Percentiles rank a stretch among this genome's conserved stretches.
phyloP scores from a whole-genome alignment of 2,113 vertebrate species.

The Macaca nemestrina region DNA sequence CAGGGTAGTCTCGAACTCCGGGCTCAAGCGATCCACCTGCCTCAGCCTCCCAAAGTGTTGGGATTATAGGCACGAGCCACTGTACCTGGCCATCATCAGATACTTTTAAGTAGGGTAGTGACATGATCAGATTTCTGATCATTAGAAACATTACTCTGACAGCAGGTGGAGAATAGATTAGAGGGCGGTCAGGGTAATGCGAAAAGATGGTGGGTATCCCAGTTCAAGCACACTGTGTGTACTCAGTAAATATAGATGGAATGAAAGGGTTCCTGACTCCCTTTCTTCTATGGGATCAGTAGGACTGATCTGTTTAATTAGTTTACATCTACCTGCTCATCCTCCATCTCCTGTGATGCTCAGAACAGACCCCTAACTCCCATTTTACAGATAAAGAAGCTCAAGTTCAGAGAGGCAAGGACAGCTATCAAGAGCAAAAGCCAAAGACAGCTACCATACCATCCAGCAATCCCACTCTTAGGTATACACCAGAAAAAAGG shows the following conservation, averaged over 20 bases:
- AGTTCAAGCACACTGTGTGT: not conserved
- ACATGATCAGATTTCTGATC: conserved; percentile 9
- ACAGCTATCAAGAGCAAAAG: not conserved
- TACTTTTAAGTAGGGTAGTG: conserved; percentile 22
- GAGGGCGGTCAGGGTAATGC: not conserved
- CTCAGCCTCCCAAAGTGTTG: not conserved
- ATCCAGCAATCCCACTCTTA: too few species aligned
- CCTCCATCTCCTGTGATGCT: not conserved
- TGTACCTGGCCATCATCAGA: not conserved
- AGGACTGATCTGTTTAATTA: not conserved
- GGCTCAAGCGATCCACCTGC: not conserved
- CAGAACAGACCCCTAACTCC: not conserved
- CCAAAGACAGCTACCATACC: too few species aligned
- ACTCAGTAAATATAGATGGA: not conserved
- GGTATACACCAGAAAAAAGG: too few species aligned
- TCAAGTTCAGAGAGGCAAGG: not conserved
- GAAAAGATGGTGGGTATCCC: not conserved
- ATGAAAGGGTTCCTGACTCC: not conserved
- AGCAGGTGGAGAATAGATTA: not conserved
- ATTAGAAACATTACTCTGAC: conserved; percentile 26
- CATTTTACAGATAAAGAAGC: conserved; percentile 16
- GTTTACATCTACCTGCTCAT: not conserved
- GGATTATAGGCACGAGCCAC: not conserved
- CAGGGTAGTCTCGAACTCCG: not conserved
- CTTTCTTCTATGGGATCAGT: not conserved